Base-by-base conservation (phyloP, 2,888 invertebrate species). In the Cerceris rybyensis region DNA sequence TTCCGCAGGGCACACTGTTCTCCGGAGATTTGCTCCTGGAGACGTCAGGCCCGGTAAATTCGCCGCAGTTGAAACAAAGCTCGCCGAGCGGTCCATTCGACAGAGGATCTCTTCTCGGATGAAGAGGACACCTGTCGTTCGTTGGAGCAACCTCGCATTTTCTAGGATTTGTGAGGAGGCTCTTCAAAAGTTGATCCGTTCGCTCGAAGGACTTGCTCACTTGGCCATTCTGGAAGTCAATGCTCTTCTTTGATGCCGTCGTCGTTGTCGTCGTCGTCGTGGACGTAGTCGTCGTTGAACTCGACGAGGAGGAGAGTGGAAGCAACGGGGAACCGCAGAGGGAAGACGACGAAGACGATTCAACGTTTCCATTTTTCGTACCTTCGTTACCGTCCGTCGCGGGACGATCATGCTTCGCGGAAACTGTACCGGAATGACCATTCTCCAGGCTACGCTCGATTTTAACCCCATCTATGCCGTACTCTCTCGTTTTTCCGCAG, bases 401-500 rank as follows among this genome's bases (percentile, higher is more conserved):
- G 13, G 54, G 43, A 7, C 11, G 39, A 0, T 78, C 74, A 6
- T 39, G 50, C 17, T 60, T 57, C 0, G 13, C 7, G 13, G 17
- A 16, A 5, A 58, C 63, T 1, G 14, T 16, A 42, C 11, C 65
- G 0, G 68, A 54, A 65, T 67, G 75, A 74, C 54, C 59, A 5
- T 52, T 52, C 17, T 81, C 81, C 7, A 50, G 13, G 7, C 28
- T 28, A 52, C 71, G 64, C 2, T 68, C 70, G 0, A 73, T 43
- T 57, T 75, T 70, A 6, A 74, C 67, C 14, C 39, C 68, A 16
- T 75, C 70, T n/a, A 89, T 87, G 16, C 84, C 85, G 2, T 92
- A 90, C 71, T 93, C 91, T 66, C 93, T 91, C 28, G 93, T 90
- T 75, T 93, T 93, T 17, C 94, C 94, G 79, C 93, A 93, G 16